Percentiles rank a stretch among this genome's conserved stretches.
phyloP scores from a whole-genome alignment of 1,140 invertebrate species.

The Bombus affinis region DNA sequence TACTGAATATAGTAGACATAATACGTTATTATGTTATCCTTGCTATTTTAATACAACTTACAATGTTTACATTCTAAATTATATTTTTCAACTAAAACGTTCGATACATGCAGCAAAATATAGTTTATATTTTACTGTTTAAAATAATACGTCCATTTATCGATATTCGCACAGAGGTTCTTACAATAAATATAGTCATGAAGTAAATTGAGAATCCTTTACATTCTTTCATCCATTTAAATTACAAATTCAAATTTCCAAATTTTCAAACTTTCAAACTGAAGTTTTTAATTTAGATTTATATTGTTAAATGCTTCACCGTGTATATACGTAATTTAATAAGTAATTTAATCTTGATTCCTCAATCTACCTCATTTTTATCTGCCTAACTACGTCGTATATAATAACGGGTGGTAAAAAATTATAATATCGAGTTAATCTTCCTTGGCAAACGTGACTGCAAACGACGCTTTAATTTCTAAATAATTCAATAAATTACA shows the following conservation, averaged over 20 bases:
- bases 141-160: constrained; percentile 28
- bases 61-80: neutral
- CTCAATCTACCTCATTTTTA: neutral
- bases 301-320: neutral
- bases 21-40: too few species aligned
- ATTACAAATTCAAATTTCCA: neutral
- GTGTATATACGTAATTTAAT: too few species aligned
- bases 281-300: neutral
- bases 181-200: neutral
- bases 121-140: neutral
- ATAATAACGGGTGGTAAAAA: neutral
- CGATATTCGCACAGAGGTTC: constrained; percentile 45
- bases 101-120: neutral
- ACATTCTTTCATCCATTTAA: neutral
- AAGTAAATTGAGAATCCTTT: neutral
- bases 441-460: constrained; percentile 8
- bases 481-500: too few species aligned
- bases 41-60: neutral
- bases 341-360: neutral
- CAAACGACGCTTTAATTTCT: neutral
- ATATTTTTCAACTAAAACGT: neutral
- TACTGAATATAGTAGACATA: neutral
- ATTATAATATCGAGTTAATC: neutral
- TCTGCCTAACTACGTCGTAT: neutral
- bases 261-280: neutral